Conservation (phyloP, 2,797 vertebrate genomes). For the Neosilurus hyrtlii region DNA sequence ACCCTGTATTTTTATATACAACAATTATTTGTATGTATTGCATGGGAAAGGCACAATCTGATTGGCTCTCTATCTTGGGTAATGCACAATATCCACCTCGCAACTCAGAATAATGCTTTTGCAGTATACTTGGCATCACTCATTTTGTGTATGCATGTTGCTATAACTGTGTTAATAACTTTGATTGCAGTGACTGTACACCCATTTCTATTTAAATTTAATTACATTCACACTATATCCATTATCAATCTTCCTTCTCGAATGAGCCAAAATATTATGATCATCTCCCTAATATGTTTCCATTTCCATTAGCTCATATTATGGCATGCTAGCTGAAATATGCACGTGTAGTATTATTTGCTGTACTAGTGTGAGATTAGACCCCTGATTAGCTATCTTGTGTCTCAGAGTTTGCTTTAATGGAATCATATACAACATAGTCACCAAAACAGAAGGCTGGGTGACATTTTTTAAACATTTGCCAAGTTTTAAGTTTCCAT, state of each 20-base stretch:
- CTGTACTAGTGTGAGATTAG: slow-evolving; percentile 1
- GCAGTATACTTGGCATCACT: not conserved
- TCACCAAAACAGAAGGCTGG: not conserved
- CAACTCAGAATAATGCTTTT: not conserved
- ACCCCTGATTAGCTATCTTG: slow-evolving; percentile 13
- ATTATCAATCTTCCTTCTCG: not conserved
- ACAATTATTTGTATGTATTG: too few species aligned
- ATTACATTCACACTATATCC: not conserved
- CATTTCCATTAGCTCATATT: not conserved
- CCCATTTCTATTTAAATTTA: not conserved
- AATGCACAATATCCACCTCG: too few species aligned
- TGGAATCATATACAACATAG: slow-evolving; percentile 6
- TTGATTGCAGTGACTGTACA: not conserved
- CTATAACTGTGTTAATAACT: not conserved
- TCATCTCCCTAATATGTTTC: not conserved
- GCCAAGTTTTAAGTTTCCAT: not conserved
- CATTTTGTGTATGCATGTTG: not conserved
- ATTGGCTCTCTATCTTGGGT: too few species aligned
- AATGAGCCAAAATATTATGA: not conserved
- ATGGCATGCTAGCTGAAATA: not conserved
- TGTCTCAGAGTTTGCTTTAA: slow-evolving; percentile 10
- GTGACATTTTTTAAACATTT: not conserved
- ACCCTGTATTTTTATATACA: too few species aligned
- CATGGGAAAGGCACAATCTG: too few species aligned
- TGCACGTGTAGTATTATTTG: not conserved